Conservation (phyloP, 1,140 invertebrate species). For the Aphaenogaster floridana region DNA sequence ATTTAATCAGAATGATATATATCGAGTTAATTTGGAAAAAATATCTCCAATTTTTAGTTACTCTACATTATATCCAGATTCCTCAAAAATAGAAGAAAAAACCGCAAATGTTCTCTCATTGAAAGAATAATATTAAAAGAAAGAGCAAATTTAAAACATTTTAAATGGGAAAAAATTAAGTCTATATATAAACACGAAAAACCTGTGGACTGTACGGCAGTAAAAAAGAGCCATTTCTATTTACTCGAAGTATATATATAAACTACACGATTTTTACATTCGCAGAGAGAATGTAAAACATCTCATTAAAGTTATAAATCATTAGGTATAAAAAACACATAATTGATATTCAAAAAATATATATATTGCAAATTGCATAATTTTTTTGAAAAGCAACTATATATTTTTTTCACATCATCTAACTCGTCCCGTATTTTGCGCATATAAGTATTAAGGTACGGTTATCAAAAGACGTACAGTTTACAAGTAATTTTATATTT, state of each 20-base stretch:
- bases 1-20: slow-evolving; percentile 4
- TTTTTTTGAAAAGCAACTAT: no score
- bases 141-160: neutral
- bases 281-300: neutral
- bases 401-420: no score
- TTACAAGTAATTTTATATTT: no score
- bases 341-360: no score
- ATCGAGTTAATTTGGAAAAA: slow-evolving; percentile 22
- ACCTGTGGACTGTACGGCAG: neutral
- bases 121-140: slow-evolving; percentile 31
- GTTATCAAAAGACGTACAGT: no score
- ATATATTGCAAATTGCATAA: no score
- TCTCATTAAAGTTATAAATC: neutral
- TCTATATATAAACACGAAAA: neutral
- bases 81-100: neutral
- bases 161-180: neutral
- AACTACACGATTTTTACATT: neutral
- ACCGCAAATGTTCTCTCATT: neutral
- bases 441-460: no score
- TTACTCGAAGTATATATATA: neutral
- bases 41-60: slow-evolving; percentile 15
- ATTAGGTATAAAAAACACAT: no score
- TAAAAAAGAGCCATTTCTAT: neutral
- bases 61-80: neutral
- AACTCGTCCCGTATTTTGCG: no score